These are phyloP conservation scores for Tanytarsus gracilentus DNA, from an alignment of 2,888 invertebrate species.

Conservation along the genomic window DNA sequence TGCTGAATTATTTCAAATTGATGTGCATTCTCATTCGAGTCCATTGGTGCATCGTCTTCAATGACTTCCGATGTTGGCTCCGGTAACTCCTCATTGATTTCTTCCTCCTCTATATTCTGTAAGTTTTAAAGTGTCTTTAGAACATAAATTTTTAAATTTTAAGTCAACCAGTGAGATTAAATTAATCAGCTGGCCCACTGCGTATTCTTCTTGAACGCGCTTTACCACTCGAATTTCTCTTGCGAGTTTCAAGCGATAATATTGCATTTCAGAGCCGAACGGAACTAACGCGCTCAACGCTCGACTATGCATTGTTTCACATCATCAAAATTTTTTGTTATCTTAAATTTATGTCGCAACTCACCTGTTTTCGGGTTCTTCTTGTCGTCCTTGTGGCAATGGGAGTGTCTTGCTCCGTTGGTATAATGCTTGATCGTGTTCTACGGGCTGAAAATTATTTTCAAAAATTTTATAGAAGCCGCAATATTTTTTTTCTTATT, in stretches of 20 bases:
- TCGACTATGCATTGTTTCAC: constrained; percentile 12
- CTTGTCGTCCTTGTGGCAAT: constrained; percentile 6
- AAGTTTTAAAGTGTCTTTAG: background rate
- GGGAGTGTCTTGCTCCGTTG: background rate
- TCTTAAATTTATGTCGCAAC: background rate
- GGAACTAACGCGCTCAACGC: constrained; percentile 17
- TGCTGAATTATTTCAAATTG: constrained; percentile 25
- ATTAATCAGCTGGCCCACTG: constrained; percentile 44
- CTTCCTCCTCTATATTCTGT: constrained; percentile 26
- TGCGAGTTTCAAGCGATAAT: background rate
- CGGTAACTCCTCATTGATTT: constrained; percentile 29
- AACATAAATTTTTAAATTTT: background rate
- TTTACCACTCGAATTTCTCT: constrained; percentile 27
- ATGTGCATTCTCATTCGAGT: constrained; percentile 9
- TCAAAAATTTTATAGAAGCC: too few species aligned
- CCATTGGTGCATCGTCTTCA: constrained; percentile 21
- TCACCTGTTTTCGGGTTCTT: constrained; percentile 11
- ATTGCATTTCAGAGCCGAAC: background rate
- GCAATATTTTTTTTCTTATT: too few species aligned
- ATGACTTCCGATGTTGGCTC: background rate
- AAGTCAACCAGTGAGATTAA: background rate
- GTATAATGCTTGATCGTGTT: constrained; percentile 11
- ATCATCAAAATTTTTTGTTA: constrained; percentile 4
- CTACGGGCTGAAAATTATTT: constrained; percentile 13
- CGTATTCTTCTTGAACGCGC: constrained; percentile 38